Evolutionary conservation across 35 echinoderm and acorn worm species (phyloP).

Genomic region (Lytechinus pictus): DNA sequence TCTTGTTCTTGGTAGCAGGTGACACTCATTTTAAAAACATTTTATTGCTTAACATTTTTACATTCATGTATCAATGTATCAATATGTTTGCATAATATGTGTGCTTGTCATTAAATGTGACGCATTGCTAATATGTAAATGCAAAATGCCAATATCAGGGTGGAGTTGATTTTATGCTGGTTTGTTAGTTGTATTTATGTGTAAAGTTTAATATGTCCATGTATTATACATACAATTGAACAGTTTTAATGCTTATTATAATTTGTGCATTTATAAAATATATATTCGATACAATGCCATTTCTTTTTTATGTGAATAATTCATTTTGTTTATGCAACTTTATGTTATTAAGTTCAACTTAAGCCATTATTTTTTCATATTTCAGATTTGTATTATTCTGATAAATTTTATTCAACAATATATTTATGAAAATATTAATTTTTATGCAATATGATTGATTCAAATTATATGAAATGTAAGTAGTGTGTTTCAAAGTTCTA

Average conservation of each 20-base stretch:
- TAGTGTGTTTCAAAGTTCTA: not conserved
- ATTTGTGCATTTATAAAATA: not conserved
- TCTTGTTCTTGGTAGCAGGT: not conserved
- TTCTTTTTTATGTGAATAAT: not conserved
- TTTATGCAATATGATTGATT: constrained; percentile 51
- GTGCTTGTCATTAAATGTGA: not conserved
- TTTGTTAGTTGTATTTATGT: not conserved
- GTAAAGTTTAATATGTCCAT: not conserved
- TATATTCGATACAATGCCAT: not conserved
- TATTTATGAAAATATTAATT: constrained; percentile 27
- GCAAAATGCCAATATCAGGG: not conserved
- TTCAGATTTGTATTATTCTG: constrained; percentile 22
- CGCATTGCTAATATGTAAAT: not conserved
- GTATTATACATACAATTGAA: not conserved
- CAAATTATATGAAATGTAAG: not conserved
- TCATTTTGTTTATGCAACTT: constrained; percentile 33
- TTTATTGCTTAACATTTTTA: not conserved
- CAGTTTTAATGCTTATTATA: not conserved
- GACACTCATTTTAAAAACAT: not conserved
- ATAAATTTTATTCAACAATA: not conserved
- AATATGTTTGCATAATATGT: not conserved
- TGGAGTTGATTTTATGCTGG: not conserved
- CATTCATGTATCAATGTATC: not conserved
- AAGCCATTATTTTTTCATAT: not conserved
- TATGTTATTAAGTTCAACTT: not conserved